Evolutionary conservation across 2,797 vertebrate species (phyloP).

Genomic region (Austrolebias charrua): DNA sequence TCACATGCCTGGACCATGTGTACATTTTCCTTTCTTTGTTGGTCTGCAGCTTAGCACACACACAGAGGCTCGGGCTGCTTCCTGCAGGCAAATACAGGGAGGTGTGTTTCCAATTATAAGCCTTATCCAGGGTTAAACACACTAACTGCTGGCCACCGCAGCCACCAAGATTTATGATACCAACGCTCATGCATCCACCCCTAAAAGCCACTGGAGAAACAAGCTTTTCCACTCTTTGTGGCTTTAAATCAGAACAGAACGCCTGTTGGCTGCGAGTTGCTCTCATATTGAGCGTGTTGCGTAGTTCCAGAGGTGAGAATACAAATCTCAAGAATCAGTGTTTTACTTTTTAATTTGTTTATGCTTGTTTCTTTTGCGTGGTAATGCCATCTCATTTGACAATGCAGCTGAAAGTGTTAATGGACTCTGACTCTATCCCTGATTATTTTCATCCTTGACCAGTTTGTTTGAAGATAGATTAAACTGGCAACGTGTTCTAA

Average conservation of each 20-base stretch:
- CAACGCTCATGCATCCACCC: slow-evolving; percentile 33
- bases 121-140: slow-evolving; percentile 55
- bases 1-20: slow-evolving; percentile 69
- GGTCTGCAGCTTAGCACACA: slow-evolving; percentile 51
- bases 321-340: slow-evolving; percentile 13
- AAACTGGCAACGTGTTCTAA: too few species aligned
- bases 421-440: too few species aligned
- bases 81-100: slow-evolving; percentile 60
- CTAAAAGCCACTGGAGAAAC: slow-evolving; percentile 39
- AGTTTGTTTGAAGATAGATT: too few species aligned
- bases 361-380: neutral
- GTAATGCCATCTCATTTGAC: neutral
- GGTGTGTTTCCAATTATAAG: slow-evolving; percentile 82
- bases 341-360: neutral
- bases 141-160: slow-evolving; percentile 55
- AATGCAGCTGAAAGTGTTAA: too few species aligned
- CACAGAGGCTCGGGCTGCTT: slow-evolving; percentile 59
- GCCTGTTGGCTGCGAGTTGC: slow-evolving; percentile 34
- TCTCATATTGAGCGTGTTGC: slow-evolving; percentile 17
- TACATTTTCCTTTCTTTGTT: slow-evolving; percentile 82
- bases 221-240: slow-evolving; percentile 39
- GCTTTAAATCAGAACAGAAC: slow-evolving; percentile 51
- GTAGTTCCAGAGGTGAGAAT: slow-evolving; percentile 20
- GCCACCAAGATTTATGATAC: slow-evolving; percentile 69
- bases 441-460: too few species aligned